These are phyloP conservation scores for Drosophila meridionalis DNA, from an alignment of 2,888 invertebrate species.

Conservation along the genomic window DNA sequence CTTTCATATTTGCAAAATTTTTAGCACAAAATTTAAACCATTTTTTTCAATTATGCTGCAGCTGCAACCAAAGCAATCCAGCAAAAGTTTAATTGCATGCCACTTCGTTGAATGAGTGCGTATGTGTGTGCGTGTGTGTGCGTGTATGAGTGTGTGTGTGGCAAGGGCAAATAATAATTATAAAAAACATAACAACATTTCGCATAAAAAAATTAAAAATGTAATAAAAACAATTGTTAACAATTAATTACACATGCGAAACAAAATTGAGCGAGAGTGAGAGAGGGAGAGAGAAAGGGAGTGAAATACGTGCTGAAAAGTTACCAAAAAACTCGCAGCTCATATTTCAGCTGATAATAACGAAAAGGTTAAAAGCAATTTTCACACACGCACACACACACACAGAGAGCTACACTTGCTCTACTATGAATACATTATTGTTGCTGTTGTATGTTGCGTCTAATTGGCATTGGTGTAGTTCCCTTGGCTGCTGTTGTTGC, in stretches of 20 bases:
- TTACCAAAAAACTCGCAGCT: conserved; percentile 53
- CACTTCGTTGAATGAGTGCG: conserved; percentile 16
- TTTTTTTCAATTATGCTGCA: conserved; percentile 53
- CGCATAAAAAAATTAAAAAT: conserved; percentile 15
- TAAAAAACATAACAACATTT: conserved; percentile 5
- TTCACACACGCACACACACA: conserved; percentile 18
- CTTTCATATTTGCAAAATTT: conserved; percentile 58
- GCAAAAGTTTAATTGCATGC: conserved; percentile 63
- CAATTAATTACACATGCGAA: conserved; percentile 69
- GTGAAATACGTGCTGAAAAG: conserved; percentile 38
- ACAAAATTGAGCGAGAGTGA: conserved; percentile 2
- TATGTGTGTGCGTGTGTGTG: not conserved
- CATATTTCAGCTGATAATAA: conserved; percentile 76
- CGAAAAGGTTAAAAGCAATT: conserved; percentile 59
- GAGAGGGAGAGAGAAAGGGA: not conserved
- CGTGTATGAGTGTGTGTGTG: not conserved
- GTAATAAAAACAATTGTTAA: conserved; percentile 48
- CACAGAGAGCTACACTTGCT: not conserved
- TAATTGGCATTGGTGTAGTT: conserved; percentile 69
- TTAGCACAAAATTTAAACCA: conserved; percentile 38
- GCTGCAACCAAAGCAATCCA: conserved; percentile 36
- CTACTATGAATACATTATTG: conserved; percentile 68
- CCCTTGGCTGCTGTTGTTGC: conserved; percentile 26
- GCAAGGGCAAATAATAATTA: conserved; percentile 23
- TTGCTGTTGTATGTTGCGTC: conserved; percentile 42